phyloP scores from a whole-genome alignment of 2,113 vertebrate species.

The Todiramphus saurophagus region DNA sequence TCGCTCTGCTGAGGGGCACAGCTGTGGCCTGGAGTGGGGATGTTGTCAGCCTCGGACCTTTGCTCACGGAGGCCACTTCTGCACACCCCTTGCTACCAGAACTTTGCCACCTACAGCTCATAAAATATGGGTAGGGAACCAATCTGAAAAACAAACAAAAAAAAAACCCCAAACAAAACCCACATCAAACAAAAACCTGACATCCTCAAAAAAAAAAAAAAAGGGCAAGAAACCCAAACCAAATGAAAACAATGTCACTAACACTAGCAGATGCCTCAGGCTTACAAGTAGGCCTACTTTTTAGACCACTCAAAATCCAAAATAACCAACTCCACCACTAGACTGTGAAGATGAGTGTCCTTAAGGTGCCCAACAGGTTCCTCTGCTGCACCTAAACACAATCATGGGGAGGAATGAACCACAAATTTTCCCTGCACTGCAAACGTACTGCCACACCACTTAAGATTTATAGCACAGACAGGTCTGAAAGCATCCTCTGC shows the following conservation, averaged over 20 bases:
- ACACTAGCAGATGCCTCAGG: neutral
- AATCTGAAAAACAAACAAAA: fast-evolving
- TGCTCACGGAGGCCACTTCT: neutral
- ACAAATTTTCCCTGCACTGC: neutral
- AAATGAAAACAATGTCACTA: neutral
- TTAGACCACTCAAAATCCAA: neutral
- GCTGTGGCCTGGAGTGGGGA: neutral
- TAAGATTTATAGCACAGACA: neutral
- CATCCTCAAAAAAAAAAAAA: no score
- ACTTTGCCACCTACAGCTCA: neutral
- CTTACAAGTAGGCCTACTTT: neutral
- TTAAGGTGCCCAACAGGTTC: neutral
- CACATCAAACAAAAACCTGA: neutral
- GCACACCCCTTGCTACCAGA: neutral
- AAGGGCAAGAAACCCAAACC: neutral
- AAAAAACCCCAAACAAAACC: neutral
- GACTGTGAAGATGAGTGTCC: neutral
- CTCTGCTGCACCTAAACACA: neutral
- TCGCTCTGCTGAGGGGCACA: neutral
- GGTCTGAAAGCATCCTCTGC: neutral
- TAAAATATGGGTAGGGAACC: fast-evolving
- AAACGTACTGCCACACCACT: neutral
- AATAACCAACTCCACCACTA: neutral
- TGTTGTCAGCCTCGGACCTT: neutral
- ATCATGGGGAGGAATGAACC: neutral